A percentile compares a stretch with the other conserved stretches of the same genome.
Conservation (phyloP, 2,797 vertebrate genomes). For the Coregonus ussuriensis region DNA sequence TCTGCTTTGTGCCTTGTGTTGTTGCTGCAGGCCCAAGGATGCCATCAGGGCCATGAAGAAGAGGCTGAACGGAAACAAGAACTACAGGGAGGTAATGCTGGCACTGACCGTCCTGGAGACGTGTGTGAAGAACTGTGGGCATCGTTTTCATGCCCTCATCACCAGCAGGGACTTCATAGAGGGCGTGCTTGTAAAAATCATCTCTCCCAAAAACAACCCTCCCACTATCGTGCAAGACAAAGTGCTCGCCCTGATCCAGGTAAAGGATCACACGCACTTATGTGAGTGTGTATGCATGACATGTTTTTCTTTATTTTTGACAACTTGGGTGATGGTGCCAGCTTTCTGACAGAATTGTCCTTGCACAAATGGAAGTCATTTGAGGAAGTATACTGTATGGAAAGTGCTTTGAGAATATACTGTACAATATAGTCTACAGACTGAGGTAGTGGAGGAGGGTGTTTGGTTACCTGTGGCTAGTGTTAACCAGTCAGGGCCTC, state of each 20-base stretch:
- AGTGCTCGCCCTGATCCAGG: slow-evolving; percentile 97
- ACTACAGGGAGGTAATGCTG: slow-evolving; percentile 97
- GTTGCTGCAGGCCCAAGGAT: slow-evolving; percentile 88
- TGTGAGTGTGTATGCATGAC: background rate
- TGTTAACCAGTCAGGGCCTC: slow-evolving; percentile 12
- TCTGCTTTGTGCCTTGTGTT: slow-evolving; percentile 3
- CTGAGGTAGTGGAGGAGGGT: background rate
- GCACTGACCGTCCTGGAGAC: slow-evolving; percentile 95
- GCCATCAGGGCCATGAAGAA: slow-evolving; percentile 96
- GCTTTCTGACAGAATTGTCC: background rate
- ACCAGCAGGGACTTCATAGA: slow-evolving; percentile 96
- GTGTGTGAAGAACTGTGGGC: slow-evolving; percentile 98
- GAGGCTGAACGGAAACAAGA: slow-evolving; percentile 93
- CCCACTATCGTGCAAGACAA: slow-evolving; percentile 97
- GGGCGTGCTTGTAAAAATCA: slow-evolving; percentile 93
- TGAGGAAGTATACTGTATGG: background rate
- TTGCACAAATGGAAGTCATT: background rate
- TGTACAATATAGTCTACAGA: background rate
- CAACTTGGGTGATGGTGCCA: background rate
- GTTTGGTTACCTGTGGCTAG: slow-evolving; percentile 31
- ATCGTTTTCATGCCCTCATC: slow-evolving; percentile 93
- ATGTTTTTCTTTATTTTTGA: background rate
- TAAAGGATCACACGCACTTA: slow-evolving; percentile 45
- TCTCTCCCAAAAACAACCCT: slow-evolving; percentile 96
- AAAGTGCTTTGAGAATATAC: background rate